These are phyloP conservation scores for Aplidium turbinatum DNA, from an alignment of 23 tunicate species.

Conservation along the genomic window DNA sequence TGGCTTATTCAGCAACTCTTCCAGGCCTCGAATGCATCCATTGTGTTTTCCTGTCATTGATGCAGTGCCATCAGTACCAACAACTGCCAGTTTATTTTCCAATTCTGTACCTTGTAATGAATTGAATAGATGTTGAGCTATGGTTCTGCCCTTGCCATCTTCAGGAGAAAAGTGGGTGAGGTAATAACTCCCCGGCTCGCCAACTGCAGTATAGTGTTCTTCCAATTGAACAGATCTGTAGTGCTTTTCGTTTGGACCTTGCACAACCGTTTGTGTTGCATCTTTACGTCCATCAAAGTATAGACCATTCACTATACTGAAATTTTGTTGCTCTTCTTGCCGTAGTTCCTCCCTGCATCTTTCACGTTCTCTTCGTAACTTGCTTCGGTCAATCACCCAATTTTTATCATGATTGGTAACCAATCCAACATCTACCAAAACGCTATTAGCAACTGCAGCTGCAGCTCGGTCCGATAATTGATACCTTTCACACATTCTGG, in stretches of 20 bases:
- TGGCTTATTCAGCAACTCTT: constrained; percentile 12
- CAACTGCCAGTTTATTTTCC: not conserved
- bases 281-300: constrained; percentile 41
- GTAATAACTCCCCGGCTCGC: constrained; percentile 18
- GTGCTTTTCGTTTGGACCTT: constrained; percentile 25
- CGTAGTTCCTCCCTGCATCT: not conserved
- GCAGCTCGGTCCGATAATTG: constrained; percentile 30
- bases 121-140: constrained; percentile 18
- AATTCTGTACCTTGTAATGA: not conserved
- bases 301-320: constrained; percentile 17
- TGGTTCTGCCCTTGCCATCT: constrained; percentile 32
- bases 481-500: constrained; percentile 23
- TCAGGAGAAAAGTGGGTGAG: constrained; percentile 32
- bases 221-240: constrained; percentile 12
- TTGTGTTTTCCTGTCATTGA: constrained; percentile 26
- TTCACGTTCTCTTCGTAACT: constrained; percentile 38
- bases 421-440: constrained; percentile 23
- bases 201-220: constrained; percentile 16
- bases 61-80: constrained; percentile 28
- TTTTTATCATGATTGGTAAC: not conserved
- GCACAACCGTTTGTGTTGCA: constrained; percentile 5
- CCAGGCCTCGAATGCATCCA: constrained; percentile 24
- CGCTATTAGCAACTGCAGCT: constrained; percentile 34
- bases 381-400: constrained; percentile 22
- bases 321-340: constrained; percentile 19